phyloP scores from a whole-genome alignment of 2,113 vertebrate genomes.

The Epinephelus moara region DNA sequence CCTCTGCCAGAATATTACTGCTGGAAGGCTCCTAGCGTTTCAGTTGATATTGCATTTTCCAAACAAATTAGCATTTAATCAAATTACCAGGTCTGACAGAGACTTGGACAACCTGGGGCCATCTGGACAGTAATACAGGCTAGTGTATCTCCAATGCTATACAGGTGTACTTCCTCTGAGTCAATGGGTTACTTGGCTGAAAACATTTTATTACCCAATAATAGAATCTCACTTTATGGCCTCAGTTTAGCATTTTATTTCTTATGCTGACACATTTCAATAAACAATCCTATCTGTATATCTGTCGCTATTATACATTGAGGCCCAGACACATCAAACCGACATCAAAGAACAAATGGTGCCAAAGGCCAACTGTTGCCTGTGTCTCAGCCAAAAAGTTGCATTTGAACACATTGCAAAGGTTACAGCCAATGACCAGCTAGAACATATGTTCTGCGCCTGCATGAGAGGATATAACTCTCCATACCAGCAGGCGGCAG shows the following conservation, averaged over 20 bases:
- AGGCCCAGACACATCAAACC: no score
- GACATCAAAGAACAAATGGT: no score
- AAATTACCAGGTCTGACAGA: conserved; percentile 51
- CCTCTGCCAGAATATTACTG: conserved; percentile 30
- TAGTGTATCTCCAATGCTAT: conserved; percentile 21
- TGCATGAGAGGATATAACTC: no score
- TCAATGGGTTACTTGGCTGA: background rate
- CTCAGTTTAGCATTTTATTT: background rate
- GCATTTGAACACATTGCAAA: no score
- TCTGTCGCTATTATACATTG: background rate
- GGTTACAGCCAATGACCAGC: no score
- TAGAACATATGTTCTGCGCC: no score
- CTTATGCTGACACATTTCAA: background rate
- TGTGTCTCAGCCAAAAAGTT: no score
- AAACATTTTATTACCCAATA: background rate
- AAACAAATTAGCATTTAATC: conserved; percentile 62
- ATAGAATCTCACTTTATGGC: background rate
- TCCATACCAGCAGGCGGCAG: no score
- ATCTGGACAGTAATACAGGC: conserved; percentile 32
- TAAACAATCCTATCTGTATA: background rate
- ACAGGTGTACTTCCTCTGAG: conserved; percentile 33
- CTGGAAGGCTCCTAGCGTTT: conserved; percentile 40
- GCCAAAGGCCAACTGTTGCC: no score
- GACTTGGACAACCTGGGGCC: conserved; percentile 30
- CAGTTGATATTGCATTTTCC: conserved; percentile 51